Evolutionary conservation across 1,140 invertebrate genomes (phyloP).

Genomic region (Macrobrachium nipponense): DNA sequence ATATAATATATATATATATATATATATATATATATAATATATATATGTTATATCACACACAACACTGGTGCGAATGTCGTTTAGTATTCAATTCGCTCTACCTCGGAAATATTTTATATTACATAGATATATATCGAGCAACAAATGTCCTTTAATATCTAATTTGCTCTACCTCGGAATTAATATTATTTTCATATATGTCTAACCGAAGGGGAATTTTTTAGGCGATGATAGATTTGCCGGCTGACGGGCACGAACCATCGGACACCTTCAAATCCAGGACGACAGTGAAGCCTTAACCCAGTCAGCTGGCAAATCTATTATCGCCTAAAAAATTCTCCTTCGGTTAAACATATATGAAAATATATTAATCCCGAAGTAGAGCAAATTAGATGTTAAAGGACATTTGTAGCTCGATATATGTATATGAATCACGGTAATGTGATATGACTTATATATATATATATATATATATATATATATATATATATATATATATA

Average conservation of each 20-base stretch:
- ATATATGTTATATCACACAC: not conserved
- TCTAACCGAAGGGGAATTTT: too few relatives aligned
- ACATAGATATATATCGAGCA: not conserved
- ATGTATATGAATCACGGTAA: not conserved
- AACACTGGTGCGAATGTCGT: not conserved
- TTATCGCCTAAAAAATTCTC: too few relatives aligned
- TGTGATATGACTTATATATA: not conserved
- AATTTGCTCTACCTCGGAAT: too few relatives aligned
- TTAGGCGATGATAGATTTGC: too few relatives aligned
- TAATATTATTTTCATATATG: too few relatives aligned
- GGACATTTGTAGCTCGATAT: not conserved
- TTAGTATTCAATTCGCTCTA: not conserved
- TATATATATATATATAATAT: not conserved
- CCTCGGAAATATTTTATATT: not conserved
- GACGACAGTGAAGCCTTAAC: too few relatives aligned
- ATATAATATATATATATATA: conserved; percentile 8
- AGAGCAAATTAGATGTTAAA: not conserved
- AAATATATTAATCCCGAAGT: too few relatives aligned
- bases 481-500: conserved; percentile 4
- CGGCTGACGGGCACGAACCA: too few relatives aligned
- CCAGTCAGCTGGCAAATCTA: too few relatives aligned
- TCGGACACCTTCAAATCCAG: too few relatives aligned
- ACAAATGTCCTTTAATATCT: too few relatives aligned
- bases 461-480: conserved; percentile 7
- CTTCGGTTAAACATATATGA: too few relatives aligned